phyloP scores from a whole-genome alignment of 2,888 invertebrate species.

The Limnephilus marmoratus region DNA sequence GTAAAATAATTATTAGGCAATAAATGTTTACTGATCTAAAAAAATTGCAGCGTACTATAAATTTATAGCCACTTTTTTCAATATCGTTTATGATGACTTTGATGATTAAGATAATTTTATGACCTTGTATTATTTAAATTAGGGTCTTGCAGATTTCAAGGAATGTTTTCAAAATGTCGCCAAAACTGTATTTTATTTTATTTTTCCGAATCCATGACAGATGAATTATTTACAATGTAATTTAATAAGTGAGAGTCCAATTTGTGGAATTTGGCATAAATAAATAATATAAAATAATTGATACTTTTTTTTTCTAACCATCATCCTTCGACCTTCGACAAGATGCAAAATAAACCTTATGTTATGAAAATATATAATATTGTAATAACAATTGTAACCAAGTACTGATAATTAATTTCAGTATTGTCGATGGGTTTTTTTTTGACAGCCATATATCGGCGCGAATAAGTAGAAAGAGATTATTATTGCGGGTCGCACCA shows the following conservation, averaged over 20 bases:
- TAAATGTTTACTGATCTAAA: background rate
- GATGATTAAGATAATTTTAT: background rate
- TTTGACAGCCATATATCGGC: too few species aligned
- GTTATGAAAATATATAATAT: too few species aligned
- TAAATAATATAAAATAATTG: background rate
- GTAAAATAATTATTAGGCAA: background rate
- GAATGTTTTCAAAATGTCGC: background rate
- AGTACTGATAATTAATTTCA: too few species aligned
- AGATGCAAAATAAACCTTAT: too few species aligned
- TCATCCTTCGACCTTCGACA: background rate
- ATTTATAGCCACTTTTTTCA: background rate
- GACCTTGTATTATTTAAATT: background rate
- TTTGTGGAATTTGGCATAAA: background rate
- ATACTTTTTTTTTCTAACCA: background rate
- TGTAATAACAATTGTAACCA: too few species aligned
- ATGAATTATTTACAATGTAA: background rate
- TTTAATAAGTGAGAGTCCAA: background rate
- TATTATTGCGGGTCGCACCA: too few species aligned
- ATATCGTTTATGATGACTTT: background rate
- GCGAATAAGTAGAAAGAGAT: too few species aligned
- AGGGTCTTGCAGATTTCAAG: background rate
- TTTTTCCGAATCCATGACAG: background rate
- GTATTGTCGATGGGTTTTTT: too few species aligned
- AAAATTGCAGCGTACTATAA: background rate
- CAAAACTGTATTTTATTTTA: background rate